Conservation (phyloP, 37 sponge, comb jelly and placozoan species). For the Cladorhizidae sp. region DNA sequence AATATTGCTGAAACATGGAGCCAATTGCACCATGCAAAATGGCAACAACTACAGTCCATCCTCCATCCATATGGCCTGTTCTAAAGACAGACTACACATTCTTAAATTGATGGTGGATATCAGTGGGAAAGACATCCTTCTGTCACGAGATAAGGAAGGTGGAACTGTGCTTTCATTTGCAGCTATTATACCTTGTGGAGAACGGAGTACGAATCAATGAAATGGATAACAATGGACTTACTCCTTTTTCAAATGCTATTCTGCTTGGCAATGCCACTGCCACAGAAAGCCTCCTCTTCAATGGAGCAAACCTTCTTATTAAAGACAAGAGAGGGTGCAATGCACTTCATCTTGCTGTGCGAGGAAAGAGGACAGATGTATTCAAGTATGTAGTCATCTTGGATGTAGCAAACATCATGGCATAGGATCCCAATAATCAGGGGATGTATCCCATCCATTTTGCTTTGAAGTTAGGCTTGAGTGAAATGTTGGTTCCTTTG, state of each 20-base stretch:
- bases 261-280: constrained; percentile 38
- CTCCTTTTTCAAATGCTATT: constrained; percentile 63
- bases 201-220: constrained; percentile 42
- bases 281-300: constrained; percentile 41
- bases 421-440: constrained; percentile 9
- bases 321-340: constrained; percentile 25
- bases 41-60: constrained; percentile 50
- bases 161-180: constrained; percentile 49
- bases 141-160: constrained; percentile 13
- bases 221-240: constrained; percentile 51
- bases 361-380: constrained; percentile 15
- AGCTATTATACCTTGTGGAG: constrained; percentile 46
- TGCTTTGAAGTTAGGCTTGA: constrained; percentile 22
- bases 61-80: constrained; percentile 73
- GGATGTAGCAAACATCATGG: not conserved
- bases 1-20: constrained; percentile 69
- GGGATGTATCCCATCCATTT: constrained; percentile 43
- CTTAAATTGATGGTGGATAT: constrained; percentile 49
- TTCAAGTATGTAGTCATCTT: constrained; percentile 8
- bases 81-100: constrained; percentile 52
- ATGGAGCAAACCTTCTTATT: constrained; percentile 28
- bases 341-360: constrained; percentile 51
- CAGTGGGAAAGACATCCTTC: constrained; percentile 29
- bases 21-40: constrained; percentile 29
- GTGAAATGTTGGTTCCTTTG: constrained; percentile 15